Evolutionary conservation across 2,888 invertebrate species (phyloP).

Genomic region (Bombylius major): DNA sequence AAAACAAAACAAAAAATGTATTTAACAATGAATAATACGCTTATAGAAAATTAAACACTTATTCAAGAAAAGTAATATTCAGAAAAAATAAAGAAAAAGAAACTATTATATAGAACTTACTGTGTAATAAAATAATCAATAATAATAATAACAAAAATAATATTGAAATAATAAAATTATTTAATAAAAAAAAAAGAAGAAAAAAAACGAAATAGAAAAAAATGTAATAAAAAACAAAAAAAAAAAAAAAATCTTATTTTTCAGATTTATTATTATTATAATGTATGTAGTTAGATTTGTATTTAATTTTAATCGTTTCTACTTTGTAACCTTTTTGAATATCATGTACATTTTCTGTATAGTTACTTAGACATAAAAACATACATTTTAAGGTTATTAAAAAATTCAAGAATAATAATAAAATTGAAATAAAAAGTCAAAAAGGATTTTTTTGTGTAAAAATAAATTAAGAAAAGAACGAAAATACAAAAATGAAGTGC

Average conservation of each 20-base stretch:
- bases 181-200: no score
- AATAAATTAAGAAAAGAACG: no score
- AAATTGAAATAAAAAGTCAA: no score
- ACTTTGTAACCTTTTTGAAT: background rate
- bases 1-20: conserved; percentile 10
- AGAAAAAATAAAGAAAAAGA: background rate
- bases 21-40: conserved; percentile 23
- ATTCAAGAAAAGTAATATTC: background rate
- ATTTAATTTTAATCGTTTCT: background rate
- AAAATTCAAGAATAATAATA: no score
- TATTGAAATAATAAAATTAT: background rate
- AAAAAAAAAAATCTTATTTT: background rate
- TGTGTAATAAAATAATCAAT: background rate
- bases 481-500: no score
- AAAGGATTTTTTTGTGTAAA: no score
- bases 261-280: background rate
- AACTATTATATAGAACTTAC: background rate
- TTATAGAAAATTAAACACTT: conserved; percentile 19
- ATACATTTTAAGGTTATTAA: no score
- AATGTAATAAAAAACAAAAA: background rate
- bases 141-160: conserved; percentile 1
- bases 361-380: background rate
- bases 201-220: no score
- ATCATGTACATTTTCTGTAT: background rate
- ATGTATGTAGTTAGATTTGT: background rate